Evolutionary conservation across 2,888 invertebrate species (phyloP), one percentile per base, ranked within the genome.

Genomic region (Pinctada fucata): DNA sequence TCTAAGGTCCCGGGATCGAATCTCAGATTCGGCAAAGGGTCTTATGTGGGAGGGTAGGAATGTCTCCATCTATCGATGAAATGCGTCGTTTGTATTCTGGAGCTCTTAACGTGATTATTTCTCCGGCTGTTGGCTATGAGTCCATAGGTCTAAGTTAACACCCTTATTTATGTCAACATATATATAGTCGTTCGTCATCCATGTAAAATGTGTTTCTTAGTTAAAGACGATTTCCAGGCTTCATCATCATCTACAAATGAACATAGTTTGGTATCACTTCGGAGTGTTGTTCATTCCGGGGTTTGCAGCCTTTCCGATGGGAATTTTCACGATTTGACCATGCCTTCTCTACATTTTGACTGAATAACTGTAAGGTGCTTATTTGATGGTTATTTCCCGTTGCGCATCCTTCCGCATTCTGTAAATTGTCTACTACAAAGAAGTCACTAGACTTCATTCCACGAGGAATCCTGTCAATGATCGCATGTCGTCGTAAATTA

Each of bases 191-290:
- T 3, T 13, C n/a, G 31, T 48, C 3, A 49, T 49, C 49, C 16
- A 48, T 13, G 66, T 48, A 50, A 74, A 74, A 16, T 50, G 8
- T 47, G 16, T 31, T 49, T 48, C 31, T 74, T 74, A 6, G 74
- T 74, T 8, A 50, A 48, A 16, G 13, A 66, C 31, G 31, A 66
- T 47, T 5, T 31, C 71, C 52, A 76, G 31, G 72, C 49, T 31
- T 72, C 72, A 16, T 52, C 71, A 48, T 76, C 76, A 49, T 76
- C 76, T 16, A 66, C 66, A 52, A 47, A 75, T 16, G 52, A 45
- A 50, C 64, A 31, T 31, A 31, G 31, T 31, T 31, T 31, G 31
- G 31, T 31, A 31, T 31, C 31, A 31, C 31, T 31, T 31, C 31
- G 31, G 31, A 31, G 31, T 31, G 31, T 31, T 31, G 31, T 31